A percentile compares a stretch with the other conserved stretches of the same genome.
Evolutionary conservation across 1,140 invertebrate species (phyloP).

Genomic region (Drosophila pandora): DNA sequence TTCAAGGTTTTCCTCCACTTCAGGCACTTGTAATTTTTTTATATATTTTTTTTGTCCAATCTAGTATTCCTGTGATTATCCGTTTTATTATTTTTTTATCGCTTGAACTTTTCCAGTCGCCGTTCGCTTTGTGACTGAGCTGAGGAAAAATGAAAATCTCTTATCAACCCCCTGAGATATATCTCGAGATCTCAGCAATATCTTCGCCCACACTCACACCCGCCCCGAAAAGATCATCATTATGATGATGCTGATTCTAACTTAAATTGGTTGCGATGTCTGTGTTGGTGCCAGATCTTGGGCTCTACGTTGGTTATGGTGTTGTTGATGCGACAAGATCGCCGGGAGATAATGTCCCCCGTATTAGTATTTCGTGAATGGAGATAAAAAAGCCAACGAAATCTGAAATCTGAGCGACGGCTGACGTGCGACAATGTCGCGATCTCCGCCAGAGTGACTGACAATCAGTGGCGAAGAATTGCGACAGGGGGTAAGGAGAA

Average conservation of each 20-base stretch:
- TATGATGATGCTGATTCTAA: conserved; percentile 67
- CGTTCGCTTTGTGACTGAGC: conserved; percentile 71
- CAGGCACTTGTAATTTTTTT: background rate
- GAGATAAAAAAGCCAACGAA: conserved; percentile 48
- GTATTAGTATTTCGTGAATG: conserved; percentile 59
- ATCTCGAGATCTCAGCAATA: conserved; percentile 40
- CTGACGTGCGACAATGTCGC: conserved; percentile 71
- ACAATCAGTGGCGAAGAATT: conserved; percentile 1
- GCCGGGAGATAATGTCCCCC: conserved; percentile 60
- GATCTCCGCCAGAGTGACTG: conserved; percentile 54
- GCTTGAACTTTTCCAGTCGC: conserved; percentile 63
- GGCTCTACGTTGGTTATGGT: conserved; percentile 27
- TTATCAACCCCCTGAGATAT: conserved; percentile 53
- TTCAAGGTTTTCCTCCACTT: conserved; percentile 39
- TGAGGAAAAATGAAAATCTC: conserved; percentile 54
- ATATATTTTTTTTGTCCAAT: background rate
- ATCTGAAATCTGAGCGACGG: conserved; percentile 50
- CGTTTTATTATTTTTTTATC: background rate
- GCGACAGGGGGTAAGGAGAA: conserved; percentile 7
- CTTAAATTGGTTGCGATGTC: conserved; percentile 60
- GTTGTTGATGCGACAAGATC: conserved; percentile 54
- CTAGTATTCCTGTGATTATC: conserved; percentile 16
- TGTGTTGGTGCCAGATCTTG: conserved; percentile 61
- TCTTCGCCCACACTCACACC: conserved; percentile 2
- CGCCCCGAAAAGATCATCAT: conserved; percentile 30